phyloP scores from a whole-genome alignment of 2,797 vertebrate species.

The Morelia viridis region DNA sequence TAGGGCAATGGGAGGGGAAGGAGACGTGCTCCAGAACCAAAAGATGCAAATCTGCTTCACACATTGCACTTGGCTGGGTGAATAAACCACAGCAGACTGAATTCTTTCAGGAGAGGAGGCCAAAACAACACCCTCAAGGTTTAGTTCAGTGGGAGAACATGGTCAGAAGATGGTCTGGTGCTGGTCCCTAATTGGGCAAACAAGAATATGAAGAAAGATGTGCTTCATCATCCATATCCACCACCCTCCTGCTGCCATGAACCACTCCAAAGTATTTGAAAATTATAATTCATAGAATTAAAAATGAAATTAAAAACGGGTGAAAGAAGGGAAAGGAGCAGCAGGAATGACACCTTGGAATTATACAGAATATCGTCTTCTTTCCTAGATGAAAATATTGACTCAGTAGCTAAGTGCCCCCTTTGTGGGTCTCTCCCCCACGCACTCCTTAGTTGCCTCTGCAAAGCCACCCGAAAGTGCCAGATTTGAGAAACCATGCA shows the following conservation, averaged over 20 bases:
- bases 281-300: background rate
- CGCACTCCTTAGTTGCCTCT: slow-evolving; percentile 55
- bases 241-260: background rate
- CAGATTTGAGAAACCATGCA: slow-evolving; percentile 71
- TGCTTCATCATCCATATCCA: background rate
- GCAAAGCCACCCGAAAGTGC: slow-evolving; percentile 40
- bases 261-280: background rate
- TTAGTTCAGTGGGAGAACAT: background rate
- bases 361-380: background rate
- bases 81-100: background rate
- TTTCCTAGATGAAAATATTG: background rate
- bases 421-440: slow-evolving; percentile 39
- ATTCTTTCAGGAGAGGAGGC: background rate
- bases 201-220: background rate
- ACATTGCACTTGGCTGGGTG: background rate
- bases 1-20: background rate
- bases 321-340: background rate
- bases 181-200: background rate
- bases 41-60: background rate
- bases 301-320: background rate
- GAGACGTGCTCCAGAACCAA: background rate
- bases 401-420: background rate
- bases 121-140: background rate
- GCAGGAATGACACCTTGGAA: background rate
- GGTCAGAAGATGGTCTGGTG: background rate